A percentile compares a stretch with the other conserved stretches of the same genome.
Conservation (phyloP, 2,888 invertebrate genomes). For the Coecobrya sp. region DNA sequence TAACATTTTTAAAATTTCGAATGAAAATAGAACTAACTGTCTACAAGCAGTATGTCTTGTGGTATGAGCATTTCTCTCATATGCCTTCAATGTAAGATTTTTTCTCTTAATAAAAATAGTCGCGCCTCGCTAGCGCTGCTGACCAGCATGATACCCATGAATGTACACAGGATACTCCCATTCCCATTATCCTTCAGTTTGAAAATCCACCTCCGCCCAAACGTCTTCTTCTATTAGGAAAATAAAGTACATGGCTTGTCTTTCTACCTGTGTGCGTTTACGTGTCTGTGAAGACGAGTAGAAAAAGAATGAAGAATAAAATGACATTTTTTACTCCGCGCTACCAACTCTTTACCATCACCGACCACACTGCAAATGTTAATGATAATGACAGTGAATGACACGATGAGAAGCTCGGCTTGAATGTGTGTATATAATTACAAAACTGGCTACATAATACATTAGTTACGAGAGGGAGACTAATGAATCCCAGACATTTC, state of each 20-base stretch:
- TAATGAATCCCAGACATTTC: conserved; percentile 58
- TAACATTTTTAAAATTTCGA: conserved; percentile 9
- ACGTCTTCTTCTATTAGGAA: neutral
- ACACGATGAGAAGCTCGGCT: conserved; percentile 50
- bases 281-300: neutral
- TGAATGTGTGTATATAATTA: conserved; percentile 61
- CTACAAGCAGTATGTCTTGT: no score
- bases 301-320: neutral
- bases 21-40: no score
- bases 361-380: conserved; percentile 66
- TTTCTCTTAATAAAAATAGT: conserved; percentile 50
- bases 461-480: conserved; percentile 60
- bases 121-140: conserved; percentile 65
- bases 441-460: conserved; percentile 39
- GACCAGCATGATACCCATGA: conserved; percentile 51
- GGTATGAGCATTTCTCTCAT: no score
- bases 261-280: neutral
- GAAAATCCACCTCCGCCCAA: conserved; percentile 45
- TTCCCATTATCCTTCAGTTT: conserved; percentile 2
- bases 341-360: neutral
- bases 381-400: conserved; percentile 77
- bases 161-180: conserved; percentile 40
- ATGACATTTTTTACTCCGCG: conserved; percentile 17
- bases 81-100: neutral
- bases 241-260: conserved; percentile 26